phyloP scores from a whole-genome alignment of 2,113 vertebrate species.

The Oreotragus oreotragus region DNA sequence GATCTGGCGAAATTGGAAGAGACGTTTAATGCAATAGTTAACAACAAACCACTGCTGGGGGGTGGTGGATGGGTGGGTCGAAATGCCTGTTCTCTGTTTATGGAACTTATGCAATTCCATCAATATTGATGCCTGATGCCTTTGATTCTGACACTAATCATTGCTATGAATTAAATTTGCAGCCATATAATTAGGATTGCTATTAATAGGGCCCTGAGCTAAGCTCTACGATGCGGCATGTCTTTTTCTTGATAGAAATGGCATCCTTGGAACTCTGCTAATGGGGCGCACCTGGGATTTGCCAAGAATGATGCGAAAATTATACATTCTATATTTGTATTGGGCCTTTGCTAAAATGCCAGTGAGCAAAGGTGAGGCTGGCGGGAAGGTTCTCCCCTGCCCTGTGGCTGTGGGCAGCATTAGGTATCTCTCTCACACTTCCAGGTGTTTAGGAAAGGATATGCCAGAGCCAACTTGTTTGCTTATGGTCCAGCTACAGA shows the following conservation, averaged over 20 bases:
- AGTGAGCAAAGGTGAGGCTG: conserved; percentile 45
- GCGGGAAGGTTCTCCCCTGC: neutral
- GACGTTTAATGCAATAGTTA: conserved; percentile 77
- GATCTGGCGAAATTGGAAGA: conserved; percentile 61
- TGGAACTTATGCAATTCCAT: conserved; percentile 76
- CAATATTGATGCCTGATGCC: conserved; percentile 84
- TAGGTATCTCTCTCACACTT: neutral
- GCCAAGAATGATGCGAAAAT: conserved; percentile 68
- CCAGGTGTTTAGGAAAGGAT: neutral
- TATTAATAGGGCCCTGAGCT: conserved; percentile 84
- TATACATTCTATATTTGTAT: conserved; percentile 50
- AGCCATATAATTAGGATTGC: conserved; percentile 84
- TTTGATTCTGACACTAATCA: conserved; percentile 84
- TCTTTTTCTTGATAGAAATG: conserved; percentile 78
- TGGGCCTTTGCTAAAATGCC: conserved; percentile 58
- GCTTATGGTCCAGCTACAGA: neutral
- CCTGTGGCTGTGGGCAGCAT: neutral
- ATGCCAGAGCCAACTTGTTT: neutral
- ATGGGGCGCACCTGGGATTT: conserved; percentile 67
- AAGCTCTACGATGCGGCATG: conserved; percentile 68
- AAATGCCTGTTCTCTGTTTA: conserved; percentile 77
- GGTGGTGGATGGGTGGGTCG: conserved; percentile 50
- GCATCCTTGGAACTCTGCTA: conserved; percentile 73
- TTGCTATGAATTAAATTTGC: conserved; percentile 84
- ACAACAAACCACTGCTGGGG: conserved; percentile 56